Evolutionary conservation across 2,888 invertebrate species (phyloP).

Genomic region (Argyresthia goedartella): DNA sequence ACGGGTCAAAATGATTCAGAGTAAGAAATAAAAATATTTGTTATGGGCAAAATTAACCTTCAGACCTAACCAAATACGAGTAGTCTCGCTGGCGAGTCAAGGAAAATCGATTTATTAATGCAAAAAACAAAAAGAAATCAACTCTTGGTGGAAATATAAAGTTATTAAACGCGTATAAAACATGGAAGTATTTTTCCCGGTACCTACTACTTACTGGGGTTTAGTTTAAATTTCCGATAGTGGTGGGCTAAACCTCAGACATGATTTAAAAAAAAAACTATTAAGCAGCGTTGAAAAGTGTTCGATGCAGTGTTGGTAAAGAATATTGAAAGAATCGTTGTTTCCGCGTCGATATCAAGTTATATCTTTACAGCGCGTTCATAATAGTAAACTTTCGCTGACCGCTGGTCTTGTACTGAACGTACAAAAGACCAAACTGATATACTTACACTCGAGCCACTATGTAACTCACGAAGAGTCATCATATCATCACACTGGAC

Average conservation of each 20-base stretch:
- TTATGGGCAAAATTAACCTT: background rate
- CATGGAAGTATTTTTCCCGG: constrained; percentile 20
- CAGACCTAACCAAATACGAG: too few relatives aligned
- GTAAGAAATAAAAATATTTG: background rate
- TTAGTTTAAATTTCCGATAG: constrained; percentile 12
- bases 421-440: too few relatives aligned
- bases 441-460: too few relatives aligned
- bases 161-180: constrained; percentile 20
- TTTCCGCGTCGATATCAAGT: too few relatives aligned
- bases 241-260: constrained; percentile 7
- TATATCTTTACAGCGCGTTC: too few relatives aligned
- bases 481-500: too few relatives aligned
- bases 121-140: too few relatives aligned
- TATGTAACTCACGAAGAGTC: too few relatives aligned
- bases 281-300: constrained; percentile 6
- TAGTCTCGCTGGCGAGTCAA: too few relatives aligned
- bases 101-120: too few relatives aligned
- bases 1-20: background rate
- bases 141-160: background rate
- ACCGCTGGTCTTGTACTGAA: too few relatives aligned
- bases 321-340: constrained; percentile 5
- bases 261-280: constrained; percentile 7
- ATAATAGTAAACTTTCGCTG: too few relatives aligned
- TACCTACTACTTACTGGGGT: constrained; percentile 8
- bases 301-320: constrained; percentile 1